Evolutionary conservation across 2,888 invertebrate species (phyloP).

Genomic region (Lithophane ornitopus): DNA sequence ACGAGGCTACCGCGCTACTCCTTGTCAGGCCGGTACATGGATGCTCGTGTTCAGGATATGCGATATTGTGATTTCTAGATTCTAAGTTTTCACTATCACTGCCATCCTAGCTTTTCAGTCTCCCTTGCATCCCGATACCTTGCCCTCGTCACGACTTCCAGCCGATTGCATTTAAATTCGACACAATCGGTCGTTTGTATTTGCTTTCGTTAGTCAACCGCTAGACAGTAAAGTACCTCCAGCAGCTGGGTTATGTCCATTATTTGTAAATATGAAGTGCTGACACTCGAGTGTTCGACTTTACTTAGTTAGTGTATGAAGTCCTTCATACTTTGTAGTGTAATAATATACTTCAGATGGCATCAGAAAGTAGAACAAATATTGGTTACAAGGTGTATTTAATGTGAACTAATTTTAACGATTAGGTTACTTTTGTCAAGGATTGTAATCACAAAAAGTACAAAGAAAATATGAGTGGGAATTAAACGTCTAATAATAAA

Average conservation of each 20-base stretch:
- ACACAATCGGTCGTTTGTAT: constrained; percentile 63
- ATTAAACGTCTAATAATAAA: constrained; percentile 75
- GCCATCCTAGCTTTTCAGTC: constrained; percentile 49
- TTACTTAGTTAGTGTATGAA: constrained; percentile 80
- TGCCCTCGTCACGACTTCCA: constrained; percentile 41
- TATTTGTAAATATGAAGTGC: constrained; percentile 79
- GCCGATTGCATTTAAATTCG: constrained; percentile 61
- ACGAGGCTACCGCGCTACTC: constrained; percentile 13
- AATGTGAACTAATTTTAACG: constrained; percentile 80
- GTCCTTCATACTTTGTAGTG: constrained; percentile 79
- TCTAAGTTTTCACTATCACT: constrained; percentile 61
- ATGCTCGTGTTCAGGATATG: constrained; percentile 26
- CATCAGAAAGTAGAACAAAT: constrained; percentile 84
- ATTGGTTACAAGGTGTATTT: constrained; percentile 81
- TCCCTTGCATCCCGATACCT: constrained; percentile 27
- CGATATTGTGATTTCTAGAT: constrained; percentile 63
- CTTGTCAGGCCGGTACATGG: constrained; percentile 33
- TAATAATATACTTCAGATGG: constrained; percentile 80
- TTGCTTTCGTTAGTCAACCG: constrained; percentile 59
- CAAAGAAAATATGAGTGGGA: constrained; percentile 84
- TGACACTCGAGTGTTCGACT: constrained; percentile 73
- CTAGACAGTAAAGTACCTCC: constrained; percentile 67
- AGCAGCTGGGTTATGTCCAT: constrained; percentile 74
- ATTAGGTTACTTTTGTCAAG: constrained; percentile 83
- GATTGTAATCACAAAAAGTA: constrained; percentile 85